Base-by-base conservation (phyloP, 2,113 vertebrate genomes). In the Piaya cayana region DNA sequence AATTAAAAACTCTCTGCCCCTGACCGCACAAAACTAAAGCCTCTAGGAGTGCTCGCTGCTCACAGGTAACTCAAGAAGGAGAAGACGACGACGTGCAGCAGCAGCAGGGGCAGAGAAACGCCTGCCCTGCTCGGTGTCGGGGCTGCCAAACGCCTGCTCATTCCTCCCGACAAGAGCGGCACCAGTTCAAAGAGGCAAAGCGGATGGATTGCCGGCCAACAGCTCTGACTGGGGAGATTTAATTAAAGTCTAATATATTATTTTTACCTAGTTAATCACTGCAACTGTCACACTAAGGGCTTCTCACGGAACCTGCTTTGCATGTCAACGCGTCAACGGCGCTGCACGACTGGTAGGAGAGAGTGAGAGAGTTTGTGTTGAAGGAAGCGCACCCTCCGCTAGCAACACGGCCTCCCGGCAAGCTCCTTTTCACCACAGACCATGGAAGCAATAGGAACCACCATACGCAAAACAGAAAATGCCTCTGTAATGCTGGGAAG, bases 211-310 rank as follows among this genome's bases (percentile, higher is more conserved):
- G 42, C 71, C 30, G 49, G 92, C 83, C 39, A 1, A 23, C 78
- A 45, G 6, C 16, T 1, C 67, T 8, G 70, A 56, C 70, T 56
- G 75, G 36, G 30, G 76, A 86, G 80, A 50, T 77, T 68, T 83
- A 91, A 91, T 76, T 86, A 69, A 89, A 78, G 59, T 26, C 55
- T 60, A 45, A 69, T 62, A 20, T 49, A 78, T 93, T 93, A 69
- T 93, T 94, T 95, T 89, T 94, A 84, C 82, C 68, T 62, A 83
- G 52, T 80, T 92, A 62, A 77, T 94, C 87, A 56, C 16, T 50
- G 59, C 90, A 60, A 49, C 52, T 82, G 77, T 89, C 84, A 83
- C 84, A 58, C 78, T 10, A 55, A 86, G 77, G 64, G 90, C 77
- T 92, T 83, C 65, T 80, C n/a, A 2, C 1, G 18, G 72, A 86